Base-by-base conservation (phyloP, 2,797 vertebrate genomes). In the Todus mexicanus region DNA sequence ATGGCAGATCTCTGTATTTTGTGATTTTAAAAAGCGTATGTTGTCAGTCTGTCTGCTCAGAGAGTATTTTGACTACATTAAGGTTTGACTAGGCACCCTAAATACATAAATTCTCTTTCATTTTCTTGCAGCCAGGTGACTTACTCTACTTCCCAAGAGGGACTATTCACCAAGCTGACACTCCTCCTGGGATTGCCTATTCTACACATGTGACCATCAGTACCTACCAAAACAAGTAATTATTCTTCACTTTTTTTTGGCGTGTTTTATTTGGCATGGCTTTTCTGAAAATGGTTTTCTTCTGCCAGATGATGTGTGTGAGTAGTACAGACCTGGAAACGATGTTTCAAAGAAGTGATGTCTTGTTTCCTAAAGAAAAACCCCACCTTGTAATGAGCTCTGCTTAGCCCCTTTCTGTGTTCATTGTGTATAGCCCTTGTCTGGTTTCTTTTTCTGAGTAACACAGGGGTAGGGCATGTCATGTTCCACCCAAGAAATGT, bases 171-270 rank as follows among this genome's bases (percentile, higher is more conserved):
- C 98, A 99, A 87, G 99, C 99, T 26, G 98, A 98, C 84, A 98
- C 98, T 27, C 98, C 98, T 35, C 89, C 94, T 12, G 98, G 98
- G 27, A 96, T 97, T 81, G 93, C 97, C 26, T 96, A 98, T 93
- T 99, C 99, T 33, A 98, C 98, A 50, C 99, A 99, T 0, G 92
- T 99, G 95, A 99, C 99, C 69, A 98, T 99, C 96, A 99, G 99
- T 96, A 99, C 98, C 89, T 99, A 98, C 97, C 99, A 99, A 96
- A 98, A 98, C 97, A 99, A 97, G 99, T 99, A 98, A 89, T 95
- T 66, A 5, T n/a, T 40, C 14, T 74, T 61, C 14, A 6, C 15
- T 35, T 60, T 31, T 21, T n/a, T 14, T 10, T 47, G 15, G 14
- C 33, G 33, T 53, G 40, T 23, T 9, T 38, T 15, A 19, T 26